Conservation (phyloP, 1,140 invertebrate species). For the Brachionus plicatilis region DNA sequence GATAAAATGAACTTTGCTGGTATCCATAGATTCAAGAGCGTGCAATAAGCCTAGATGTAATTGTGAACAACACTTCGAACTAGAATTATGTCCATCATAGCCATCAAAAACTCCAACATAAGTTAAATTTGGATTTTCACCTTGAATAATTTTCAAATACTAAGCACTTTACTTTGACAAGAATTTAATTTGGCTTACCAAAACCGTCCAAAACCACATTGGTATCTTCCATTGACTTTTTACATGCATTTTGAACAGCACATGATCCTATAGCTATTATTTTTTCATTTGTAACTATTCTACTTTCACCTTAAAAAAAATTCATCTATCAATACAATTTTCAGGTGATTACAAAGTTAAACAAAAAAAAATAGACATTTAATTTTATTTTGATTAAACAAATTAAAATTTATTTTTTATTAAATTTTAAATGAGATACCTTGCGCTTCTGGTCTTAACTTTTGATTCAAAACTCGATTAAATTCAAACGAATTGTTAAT, state of each 20-base stretch:
- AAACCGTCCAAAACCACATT: slow-evolving; percentile 14
- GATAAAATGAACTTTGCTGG: background rate
- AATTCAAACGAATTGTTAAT: slow-evolving; percentile 24
- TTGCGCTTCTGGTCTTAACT: background rate
- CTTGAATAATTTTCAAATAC: background rate
- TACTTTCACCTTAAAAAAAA: slow-evolving; percentile 31
- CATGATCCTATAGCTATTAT: slow-evolving; percentile 9
- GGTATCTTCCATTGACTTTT: slow-evolving; percentile 1
- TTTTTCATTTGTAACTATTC: slow-evolving; percentile 15
- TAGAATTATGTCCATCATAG: slow-evolving; percentile 12
- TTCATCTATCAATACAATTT: background rate
- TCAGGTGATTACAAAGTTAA: background rate
- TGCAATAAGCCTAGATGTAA: slow-evolving; percentile 19
- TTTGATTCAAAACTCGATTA: background rate
- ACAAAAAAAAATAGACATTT: background rate
- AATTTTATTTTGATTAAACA: background rate
- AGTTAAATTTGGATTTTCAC: slow-evolving; percentile 6
- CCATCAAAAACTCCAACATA: slow-evolving; percentile 34
- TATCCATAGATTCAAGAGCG: background rate
- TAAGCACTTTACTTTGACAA: background rate
- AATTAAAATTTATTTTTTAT: background rate
- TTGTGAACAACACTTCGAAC: background rate
- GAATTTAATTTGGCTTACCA: slow-evolving; percentile 8
- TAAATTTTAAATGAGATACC: background rate
- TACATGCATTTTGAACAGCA: background rate